Evolutionary conservation across 1,140 invertebrate genomes (phyloP), one percentile per base, ranked within the genome.

Genomic region (Octopus bimaculoides): DNA sequence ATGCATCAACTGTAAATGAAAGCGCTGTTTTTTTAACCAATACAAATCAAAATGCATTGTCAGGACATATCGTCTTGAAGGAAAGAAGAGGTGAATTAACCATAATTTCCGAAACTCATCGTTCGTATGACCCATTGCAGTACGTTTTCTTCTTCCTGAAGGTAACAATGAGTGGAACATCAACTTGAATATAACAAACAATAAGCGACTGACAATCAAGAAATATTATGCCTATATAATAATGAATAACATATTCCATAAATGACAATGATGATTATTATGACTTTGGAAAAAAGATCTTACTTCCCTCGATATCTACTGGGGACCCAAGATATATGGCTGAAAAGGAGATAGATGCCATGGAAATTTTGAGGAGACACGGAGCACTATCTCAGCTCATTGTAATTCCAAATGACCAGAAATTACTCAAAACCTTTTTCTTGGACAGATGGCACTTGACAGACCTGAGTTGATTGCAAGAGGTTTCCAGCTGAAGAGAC

Each of bases 301-400:
- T 66, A 9, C 61, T 66, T 66, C n/a, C 61, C 61, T 66, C 61
- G n/a, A 66, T n/a, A 66, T 66, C n/a, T 66, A n/a, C n/a, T 66
- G 61, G 61, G 9, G 61, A n/a, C 9, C 61, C 61, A 66, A 66
- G 61, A 66, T 66, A 66, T n/a, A 66, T 66, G 61, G n/a, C n/a
- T 9, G 61, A 66, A 66, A 9, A 66, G n/a, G 9, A n/a, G 9
- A 9, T 10, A n/a, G 61, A 66, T n/a, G n/a, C 9, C 61, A 66
- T 66, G 61, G n/a, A 10, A n/a, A 10, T 10, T n/a, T 9, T 66
- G 9, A 9, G 61, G 61, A 66, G n/a, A n/a, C n/a, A 66, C n/a
- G 61, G 61, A 66, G n/a, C 9, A n/a, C 9, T n/a, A 10, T 66
- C 61, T 10, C n/a, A 10, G 9, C n/a, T 66, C 61, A 66, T 66